Evolutionary conservation across 2,113 vertebrate genomes (phyloP), one percentile per base, ranked within the genome.

Genomic region (Danionella cerebrum): DNA sequence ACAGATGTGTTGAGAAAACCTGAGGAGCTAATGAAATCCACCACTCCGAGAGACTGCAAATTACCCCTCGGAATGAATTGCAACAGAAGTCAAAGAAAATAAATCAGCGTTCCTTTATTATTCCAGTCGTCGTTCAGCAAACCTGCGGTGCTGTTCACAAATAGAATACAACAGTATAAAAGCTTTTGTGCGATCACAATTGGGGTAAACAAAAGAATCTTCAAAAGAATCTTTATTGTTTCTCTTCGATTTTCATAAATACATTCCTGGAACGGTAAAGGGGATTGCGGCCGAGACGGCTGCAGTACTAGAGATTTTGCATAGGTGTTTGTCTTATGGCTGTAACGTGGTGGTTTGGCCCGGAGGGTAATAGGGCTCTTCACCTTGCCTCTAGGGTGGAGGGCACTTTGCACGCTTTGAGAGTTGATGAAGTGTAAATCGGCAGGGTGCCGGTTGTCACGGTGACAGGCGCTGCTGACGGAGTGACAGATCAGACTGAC

Each of bases 381-480:
- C 84, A 87, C 87, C 84, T 87, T 85, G 82, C 80, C 70, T 73
- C 51, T 70, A 51, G 25, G 58, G 71, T 79, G 75, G 83, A 86
- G 87, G 85, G 83, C 81, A 74, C 51, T 67, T 62, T 60, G 59
- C 67, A 39, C 51, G 41, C 38, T 53, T 66, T 63, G 38, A 52
- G 62, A 75, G 78, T 76, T 81, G 82, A 85, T 79, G 65, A 73
- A 80, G 80, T 81, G 82, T 79, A 84, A 82, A 83, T 83, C 72
- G 24, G 72, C 53, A 44, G 68, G 80, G 77, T 69, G 76, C 71
- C 76, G 54, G 82, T 85, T 86, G 83, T 84, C 85, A 83, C 70
- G 53, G 82, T 81, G 82, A 85, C 73, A 79, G 74, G 74, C 52
- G 67, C 76, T 57, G 36, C 74, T 79, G 82, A 79, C 76, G 79